Evolutionary conservation across 2,888 invertebrate species (phyloP), one percentile per base, ranked within the genome.

Genomic region (Crioceris asparagi): DNA sequence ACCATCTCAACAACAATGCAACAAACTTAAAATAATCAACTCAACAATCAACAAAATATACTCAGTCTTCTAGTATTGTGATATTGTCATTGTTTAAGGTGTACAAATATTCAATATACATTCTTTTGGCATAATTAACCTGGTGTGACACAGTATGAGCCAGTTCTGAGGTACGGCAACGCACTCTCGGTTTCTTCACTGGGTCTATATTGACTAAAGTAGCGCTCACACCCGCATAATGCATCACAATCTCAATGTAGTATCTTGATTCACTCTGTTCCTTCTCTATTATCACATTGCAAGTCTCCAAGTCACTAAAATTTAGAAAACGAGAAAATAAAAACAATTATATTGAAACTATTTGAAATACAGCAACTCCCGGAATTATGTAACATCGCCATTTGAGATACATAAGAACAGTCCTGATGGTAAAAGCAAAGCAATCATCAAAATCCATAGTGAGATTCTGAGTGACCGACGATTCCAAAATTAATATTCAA

Each of bases 71-170:
- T 38, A 44, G 35, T 35, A 44, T 48, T 33, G 46, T 40, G 39
- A 47, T 52, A 49, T 53, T 53, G 41, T 57, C 56, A 31, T 49
- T 51, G 32, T 47, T 51, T 46, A 82, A 69, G 36, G 86, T 87
- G 59, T 85, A 80, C 55, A 75, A 72, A 45, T 78, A 72, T 67
- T 92, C 91, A 59, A 84, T 80, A 65, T 81, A 81, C 58, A 90
- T 76, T 55, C 80, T 80, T 62, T 84, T 83, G 38, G 92, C 92
- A 65, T 86, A 86, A 56, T 86, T 88, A 45, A 93, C 85, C 70
- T 90, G 83, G 48, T 82, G 77, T 17, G 79, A 76, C 46, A 79
- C 76, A 67, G 76, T 74, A 45, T 70, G 71, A 12, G 85, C 83
- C 46, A 83, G 72, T 47, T 73, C 74, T 40, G 72, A 74, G 45